phyloP scores from a whole-genome alignment of 2,888 invertebrate genomes.

The Hyposoter dolosus region DNA sequence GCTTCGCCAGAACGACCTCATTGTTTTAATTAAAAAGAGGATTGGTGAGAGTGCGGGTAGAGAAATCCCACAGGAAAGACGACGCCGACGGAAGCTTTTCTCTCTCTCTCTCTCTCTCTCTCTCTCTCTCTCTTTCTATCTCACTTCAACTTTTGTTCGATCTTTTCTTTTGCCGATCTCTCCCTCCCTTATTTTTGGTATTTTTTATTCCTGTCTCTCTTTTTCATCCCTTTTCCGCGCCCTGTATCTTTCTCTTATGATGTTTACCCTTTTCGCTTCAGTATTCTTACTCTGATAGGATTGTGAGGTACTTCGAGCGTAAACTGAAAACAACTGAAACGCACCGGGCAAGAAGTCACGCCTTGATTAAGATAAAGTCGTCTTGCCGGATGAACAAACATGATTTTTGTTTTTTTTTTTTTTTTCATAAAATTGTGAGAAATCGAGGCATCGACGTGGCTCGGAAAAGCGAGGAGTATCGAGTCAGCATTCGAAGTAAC shows the following conservation, averaged over 20 bases:
- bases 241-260: constrained; percentile 7
- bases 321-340: constrained; percentile 83
- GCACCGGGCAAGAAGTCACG: constrained; percentile 79
- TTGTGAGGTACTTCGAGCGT: constrained; percentile 82
- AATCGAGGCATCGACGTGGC: neutral
- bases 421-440: neutral
- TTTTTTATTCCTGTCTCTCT: neutral
- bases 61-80: constrained; percentile 75
- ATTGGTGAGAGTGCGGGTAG: constrained; percentile 70
- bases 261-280: constrained; percentile 51
- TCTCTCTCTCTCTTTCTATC: constrained; percentile 52
- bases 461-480: constrained; percentile 48
- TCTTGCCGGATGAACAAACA: constrained; percentile 45
- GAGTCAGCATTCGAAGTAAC: neutral
- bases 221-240: neutral
- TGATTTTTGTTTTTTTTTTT: neutral
- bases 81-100: constrained; percentile 60
- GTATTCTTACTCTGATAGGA: constrained; percentile 81
- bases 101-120: constrained; percentile 52
- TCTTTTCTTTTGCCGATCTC: constrained; percentile 36
- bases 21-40: constrained; percentile 83
- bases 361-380: constrained; percentile 82
- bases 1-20: constrained; percentile 78
- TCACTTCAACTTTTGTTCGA: constrained; percentile 42
- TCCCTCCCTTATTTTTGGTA: neutral